Evolutionary conservation across 2,113 vertebrate genomes (phyloP), one percentile per base, ranked within the genome.

Genomic region (Suricata suricatta): DNA sequence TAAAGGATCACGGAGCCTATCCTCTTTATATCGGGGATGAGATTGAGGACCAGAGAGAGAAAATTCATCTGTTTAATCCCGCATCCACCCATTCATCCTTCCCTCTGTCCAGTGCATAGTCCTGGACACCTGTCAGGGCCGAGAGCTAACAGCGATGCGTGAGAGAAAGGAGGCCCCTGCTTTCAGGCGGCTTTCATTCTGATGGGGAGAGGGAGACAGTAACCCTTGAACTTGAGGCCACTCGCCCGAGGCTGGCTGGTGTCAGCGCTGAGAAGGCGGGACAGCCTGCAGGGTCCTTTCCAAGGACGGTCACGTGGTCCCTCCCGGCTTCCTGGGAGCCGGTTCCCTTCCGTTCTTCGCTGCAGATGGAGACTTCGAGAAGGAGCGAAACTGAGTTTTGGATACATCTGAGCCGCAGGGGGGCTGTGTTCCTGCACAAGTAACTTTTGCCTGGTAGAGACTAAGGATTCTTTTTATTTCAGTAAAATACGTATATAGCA

Each of bases 121-220:
- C 82, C 0, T 7, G 33, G 3, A 89, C 44, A 21, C 47, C 25
- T 33, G 29, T 41, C 38, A n/a, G 57, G 1, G 47, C 13, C 50
- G 25, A 9, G 41, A 21, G 69, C 1, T 31, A 3, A 3, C n/a
- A 33, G 52, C 1, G 0, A 7, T 10, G 10, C 31, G 0, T 3
- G 7, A 77, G 92, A 52, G 76, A 71, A 47, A 16, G 0, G 25
- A 66, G 88, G 54, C 15, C 47, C 21, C 64, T 66, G 87, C 84
- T n/a, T 33, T 54, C 69, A 7, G 38, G 57, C 0, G 3, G 31
- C 71, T 79, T 72, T 79, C 52, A 4, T 52, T 60, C 76, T 69
- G 86, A 31, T 4, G 7, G 44, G 33, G 19, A 41, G 21, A 54
- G 47, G 57, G 35, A 81, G 41, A 29, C 12, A 1, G 21, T 13